A percentile compares a stretch with the other conserved stretches of the same genome.
Evolutionary conservation across 64 coral and sea anemone species (phyloP).

Genomic region (Stichodactyla mertensii): DNA sequence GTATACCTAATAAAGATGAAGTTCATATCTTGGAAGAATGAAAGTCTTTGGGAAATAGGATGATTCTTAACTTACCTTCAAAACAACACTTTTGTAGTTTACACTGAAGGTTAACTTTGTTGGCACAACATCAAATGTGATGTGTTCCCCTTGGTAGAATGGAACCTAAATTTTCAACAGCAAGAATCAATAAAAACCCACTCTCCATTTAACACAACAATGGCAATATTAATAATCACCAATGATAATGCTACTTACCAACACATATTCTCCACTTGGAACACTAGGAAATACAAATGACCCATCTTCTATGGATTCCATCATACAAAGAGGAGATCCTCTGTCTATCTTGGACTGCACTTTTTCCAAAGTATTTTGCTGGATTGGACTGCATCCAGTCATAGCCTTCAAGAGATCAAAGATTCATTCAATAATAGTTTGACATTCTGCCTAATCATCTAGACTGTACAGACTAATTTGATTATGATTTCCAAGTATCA

Average conservation of each 20-base stretch:
- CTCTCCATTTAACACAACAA: no score
- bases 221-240: no score
- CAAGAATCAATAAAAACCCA: neutral
- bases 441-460: no score
- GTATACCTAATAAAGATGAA: no score
- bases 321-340: slow-evolving; percentile 64
- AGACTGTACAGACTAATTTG: no score
- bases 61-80: slow-evolving; percentile 54
- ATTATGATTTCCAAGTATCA: no score
- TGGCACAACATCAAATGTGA: slow-evolving; percentile 99
- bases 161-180: slow-evolving; percentile 48
- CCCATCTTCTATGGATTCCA: slow-evolving; percentile 83
- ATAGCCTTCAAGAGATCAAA: neutral
- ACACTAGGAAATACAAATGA: slow-evolving; percentile 79
- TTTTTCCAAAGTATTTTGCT: slow-evolving; percentile 37
- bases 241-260: slow-evolving; percentile 44
- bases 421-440: neutral
- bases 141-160: slow-evolving; percentile 91
- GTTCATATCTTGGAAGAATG: no score
- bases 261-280: slow-evolving; percentile 88
- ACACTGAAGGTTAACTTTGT: slow-evolving; percentile 90
- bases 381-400: slow-evolving; percentile 59
- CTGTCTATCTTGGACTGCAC: slow-evolving; percentile 64
- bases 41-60: no score
- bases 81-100: slow-evolving; percentile 98